Percentiles rank a stretch among this genome's conserved stretches.
phyloP scores from a whole-genome alignment of 2,113 vertebrate genomes.

The Hemichromis elongatus region DNA sequence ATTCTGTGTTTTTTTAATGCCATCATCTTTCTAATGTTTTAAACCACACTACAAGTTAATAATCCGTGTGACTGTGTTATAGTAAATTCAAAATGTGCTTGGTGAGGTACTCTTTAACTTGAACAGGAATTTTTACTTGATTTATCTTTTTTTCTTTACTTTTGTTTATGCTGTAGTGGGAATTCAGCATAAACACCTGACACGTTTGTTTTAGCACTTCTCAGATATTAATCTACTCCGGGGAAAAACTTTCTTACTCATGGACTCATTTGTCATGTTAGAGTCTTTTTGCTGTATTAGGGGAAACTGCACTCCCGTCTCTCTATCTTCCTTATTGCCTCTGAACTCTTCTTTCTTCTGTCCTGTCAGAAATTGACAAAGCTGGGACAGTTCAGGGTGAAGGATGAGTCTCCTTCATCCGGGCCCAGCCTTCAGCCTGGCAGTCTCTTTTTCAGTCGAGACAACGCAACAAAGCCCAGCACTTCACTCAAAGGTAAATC shows the following conservation, averaged over 20 bases:
- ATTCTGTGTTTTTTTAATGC: neutral
- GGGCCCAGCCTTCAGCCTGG: constrained; percentile 76
- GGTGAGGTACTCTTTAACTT: neutral
- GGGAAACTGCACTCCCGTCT: neutral
- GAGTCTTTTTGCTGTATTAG: neutral
- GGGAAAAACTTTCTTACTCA: neutral
- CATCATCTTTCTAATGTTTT: neutral
- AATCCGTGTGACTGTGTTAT: neutral
- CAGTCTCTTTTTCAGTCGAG: constrained; percentile 82
- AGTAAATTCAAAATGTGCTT: neutral
- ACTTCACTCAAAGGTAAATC: constrained; percentile 70
- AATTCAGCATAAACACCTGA: neutral
- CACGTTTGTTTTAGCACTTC: fast-evolving
- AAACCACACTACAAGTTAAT: neutral
- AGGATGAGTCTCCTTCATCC: constrained; percentile 76
- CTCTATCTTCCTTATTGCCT: neutral
- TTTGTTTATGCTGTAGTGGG: neutral
- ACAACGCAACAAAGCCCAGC: constrained; percentile 65
- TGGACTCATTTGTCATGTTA: neutral
- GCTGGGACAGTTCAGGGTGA: constrained; percentile 85
- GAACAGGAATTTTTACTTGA: neutral
- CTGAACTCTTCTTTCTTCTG: neutral
- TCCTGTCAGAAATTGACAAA: constrained; percentile 81
- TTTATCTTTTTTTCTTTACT: neutral
- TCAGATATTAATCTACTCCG: neutral